Conservation (phyloP, 1,140 invertebrate genomes). For the Doryteuthis pealeii region DNA sequence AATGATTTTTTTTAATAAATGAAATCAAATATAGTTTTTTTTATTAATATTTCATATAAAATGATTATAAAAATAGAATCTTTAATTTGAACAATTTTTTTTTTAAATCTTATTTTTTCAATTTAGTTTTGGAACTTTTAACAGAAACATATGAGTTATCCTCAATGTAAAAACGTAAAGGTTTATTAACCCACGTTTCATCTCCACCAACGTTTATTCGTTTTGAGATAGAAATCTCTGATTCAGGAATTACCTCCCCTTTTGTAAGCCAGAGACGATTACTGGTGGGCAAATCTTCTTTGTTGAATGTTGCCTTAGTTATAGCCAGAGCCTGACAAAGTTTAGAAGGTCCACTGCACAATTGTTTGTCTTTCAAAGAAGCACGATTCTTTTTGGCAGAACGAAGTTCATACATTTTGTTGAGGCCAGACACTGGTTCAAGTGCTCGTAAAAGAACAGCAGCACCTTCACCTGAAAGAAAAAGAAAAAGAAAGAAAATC, state of each 20-base stretch:
- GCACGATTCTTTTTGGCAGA: slow-evolving; percentile 36
- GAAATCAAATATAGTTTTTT: too few relatives aligned
- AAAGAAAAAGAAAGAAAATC: too few relatives aligned
- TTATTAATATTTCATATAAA: too few relatives aligned
- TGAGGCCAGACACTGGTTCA: slow-evolving; percentile 70
- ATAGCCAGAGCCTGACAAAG: slow-evolving; percentile 73
- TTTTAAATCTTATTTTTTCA: too few relatives aligned
- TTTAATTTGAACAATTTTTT: too few relatives aligned
- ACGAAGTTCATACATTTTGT: slow-evolving; percentile 65
- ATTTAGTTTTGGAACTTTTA: neutral
- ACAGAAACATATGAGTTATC: slow-evolving; percentile 47
- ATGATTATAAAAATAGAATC: too few relatives aligned
- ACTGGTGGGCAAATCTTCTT: slow-evolving; percentile 62
- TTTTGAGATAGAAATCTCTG: slow-evolving; percentile 63
- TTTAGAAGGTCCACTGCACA: slow-evolving; percentile 80
- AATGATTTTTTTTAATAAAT: too few relatives aligned
- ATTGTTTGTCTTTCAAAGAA: slow-evolving; percentile 63
- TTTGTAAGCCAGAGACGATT: slow-evolving; percentile 70
- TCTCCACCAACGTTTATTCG: slow-evolving; percentile 73
- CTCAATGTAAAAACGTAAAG: slow-evolving; percentile 64
- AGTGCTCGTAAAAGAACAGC: slow-evolving; percentile 74
- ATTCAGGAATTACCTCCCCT: slow-evolving; percentile 38
- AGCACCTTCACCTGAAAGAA: slow-evolving; percentile 66
- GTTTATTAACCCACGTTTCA: slow-evolving; percentile 68
- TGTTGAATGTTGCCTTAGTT: slow-evolving; percentile 66